phyloP scores from a whole-genome alignment of 2,888 invertebrate genomes.

The Embidobia sp. region DNA sequence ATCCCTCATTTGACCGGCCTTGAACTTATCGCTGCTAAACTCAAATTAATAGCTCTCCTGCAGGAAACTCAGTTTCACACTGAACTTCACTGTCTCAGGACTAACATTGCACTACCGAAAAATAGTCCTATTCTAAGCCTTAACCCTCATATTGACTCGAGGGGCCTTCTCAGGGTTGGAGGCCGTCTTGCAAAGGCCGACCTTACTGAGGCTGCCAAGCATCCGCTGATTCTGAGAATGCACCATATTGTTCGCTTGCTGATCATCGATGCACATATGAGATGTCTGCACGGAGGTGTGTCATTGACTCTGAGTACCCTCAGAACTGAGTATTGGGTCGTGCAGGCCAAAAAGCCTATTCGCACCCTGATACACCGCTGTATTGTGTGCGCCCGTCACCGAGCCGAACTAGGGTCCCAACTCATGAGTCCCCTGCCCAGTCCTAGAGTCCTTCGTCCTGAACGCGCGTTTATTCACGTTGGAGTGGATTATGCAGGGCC shows the following conservation, averaged over 20 bases:
- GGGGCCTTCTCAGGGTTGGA: background rate
- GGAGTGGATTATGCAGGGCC: slow-evolving; percentile 60
- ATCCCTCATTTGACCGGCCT: too few species aligned
- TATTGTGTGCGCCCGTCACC: background rate
- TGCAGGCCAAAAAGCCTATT: background rate
- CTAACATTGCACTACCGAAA: background rate
- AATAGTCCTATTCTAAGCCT: background rate
- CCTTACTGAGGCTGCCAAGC: background rate
- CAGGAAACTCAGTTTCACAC: background rate
- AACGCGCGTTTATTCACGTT: slow-evolving; percentile 13
- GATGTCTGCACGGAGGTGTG: background rate
- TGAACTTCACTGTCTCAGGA: background rate
- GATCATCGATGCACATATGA: background rate
- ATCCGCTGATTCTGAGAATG: background rate
- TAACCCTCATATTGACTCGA: background rate
- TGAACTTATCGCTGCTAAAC: too few species aligned
- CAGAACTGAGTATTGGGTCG: background rate
- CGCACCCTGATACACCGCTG: background rate
- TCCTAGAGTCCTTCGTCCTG: background rate
- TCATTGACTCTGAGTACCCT: background rate
- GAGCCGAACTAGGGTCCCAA: background rate
- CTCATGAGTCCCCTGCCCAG: slow-evolving; percentile 3
- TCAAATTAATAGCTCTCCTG: too few species aligned
- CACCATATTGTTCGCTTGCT: background rate
- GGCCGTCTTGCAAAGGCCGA: background rate